Evolutionary conservation across 53 echinoderm and acorn worm genomes (phyloP), one percentile per base, ranked within the genome.

Genomic region (Mesocentrotus franciscanus): DNA sequence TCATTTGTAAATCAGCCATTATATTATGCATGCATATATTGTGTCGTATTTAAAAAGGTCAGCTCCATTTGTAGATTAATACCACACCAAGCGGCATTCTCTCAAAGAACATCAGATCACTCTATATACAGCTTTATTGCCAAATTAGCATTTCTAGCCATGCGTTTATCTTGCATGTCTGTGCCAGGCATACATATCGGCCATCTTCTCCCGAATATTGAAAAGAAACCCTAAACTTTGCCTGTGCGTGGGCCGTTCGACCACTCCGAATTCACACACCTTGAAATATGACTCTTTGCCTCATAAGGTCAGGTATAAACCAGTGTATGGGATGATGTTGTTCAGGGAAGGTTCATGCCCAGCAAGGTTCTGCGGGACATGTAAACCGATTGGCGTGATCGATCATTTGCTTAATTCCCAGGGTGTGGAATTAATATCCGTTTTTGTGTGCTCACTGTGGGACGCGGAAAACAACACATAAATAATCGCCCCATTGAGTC

Each of bases 381-480:
- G 87, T 24, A 14, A n/a, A 87, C 10, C 56, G 57, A 58, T 87
- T 58, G 87, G 87, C 10, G 87, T 87, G 58, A 58, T 87, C 87
- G 58, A 87, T 87, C 58, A 26, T 87, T 58, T 56, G 87, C 57
- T 87, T 87, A 87, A 87, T 11, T 29, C 87, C 57, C n/a, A 56
- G 57, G 87, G 87, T 87, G 87, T 56, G 87, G 58, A 87, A 87
- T 87, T 87, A 87, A 87, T 87, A 87, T 87, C 87, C 87, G 87
- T 27, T 87, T 87, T 58, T 87, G 87, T 87, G 56, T 58, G 87
- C 56, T 4, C 87, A 56, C n/a, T 4, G 27, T 5, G 87, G 27
- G 27, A 29, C 4, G 58, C 56, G 16, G 87, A 87, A 87, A 58
- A 59, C 87, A 57, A 58, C n/a, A 58, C 11, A 87, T 87, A 58